These are phyloP conservation scores for Rhynchotus rufescens DNA, from an alignment of 2,797 vertebrate species.

Conservation along the genomic window DNA sequence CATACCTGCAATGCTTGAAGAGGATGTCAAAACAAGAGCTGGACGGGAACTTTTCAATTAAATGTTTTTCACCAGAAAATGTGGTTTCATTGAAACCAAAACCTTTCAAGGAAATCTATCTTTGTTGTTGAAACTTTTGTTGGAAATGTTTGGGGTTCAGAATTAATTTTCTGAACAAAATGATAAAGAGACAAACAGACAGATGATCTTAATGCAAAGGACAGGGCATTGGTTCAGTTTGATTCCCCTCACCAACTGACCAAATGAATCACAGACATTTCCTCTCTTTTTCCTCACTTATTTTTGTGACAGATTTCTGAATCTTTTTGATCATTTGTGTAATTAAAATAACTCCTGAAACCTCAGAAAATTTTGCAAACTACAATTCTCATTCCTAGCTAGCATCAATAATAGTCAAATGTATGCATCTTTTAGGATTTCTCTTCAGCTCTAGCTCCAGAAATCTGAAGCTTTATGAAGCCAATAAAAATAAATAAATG, in stretches of 20 bases:
- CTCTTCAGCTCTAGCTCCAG: neutral
- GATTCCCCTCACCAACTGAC: neutral
- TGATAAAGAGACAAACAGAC: neutral
- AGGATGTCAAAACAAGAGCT: conserved; percentile 17
- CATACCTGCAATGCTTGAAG: neutral
- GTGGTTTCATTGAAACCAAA: conserved; percentile 37
- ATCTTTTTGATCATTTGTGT: neutral
- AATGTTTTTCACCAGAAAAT: conserved; percentile 38
- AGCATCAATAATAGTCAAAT: neutral
- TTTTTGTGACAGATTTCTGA: neutral
- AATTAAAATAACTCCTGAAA: neutral
- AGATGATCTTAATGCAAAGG: neutral
- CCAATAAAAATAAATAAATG: no score
- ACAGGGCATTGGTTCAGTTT: rapidly evolving
- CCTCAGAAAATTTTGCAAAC: neutral
- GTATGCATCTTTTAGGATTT: neutral
- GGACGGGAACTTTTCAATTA: neutral
- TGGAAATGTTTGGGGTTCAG: neutral
- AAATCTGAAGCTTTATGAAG: neutral
- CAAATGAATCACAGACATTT: neutral
- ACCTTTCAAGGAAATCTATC: conserved; percentile 24
- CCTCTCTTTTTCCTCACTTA: neutral
- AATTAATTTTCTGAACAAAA: neutral
- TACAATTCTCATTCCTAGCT: neutral
- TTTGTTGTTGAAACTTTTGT: neutral